Evolutionary conservation across 2,113 vertebrate genomes (phyloP).

Genomic region (Myanophis thanlyinensis): DNA sequence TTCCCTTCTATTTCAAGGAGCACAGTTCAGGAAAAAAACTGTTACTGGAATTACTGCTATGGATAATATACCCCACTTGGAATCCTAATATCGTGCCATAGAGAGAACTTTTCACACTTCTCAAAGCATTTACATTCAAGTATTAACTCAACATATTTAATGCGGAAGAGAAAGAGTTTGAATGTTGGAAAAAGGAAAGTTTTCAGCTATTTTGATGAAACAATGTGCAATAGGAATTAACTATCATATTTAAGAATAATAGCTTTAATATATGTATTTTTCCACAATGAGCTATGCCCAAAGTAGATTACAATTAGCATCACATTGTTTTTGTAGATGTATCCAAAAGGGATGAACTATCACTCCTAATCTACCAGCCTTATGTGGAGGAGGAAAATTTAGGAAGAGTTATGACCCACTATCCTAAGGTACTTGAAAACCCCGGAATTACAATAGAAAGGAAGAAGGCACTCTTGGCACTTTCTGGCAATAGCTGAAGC

Average conservation of each 20-base stretch:
- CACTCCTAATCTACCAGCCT: not conserved
- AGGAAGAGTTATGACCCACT: not conserved
- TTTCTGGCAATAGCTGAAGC: not conserved
- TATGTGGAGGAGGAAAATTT: not conserved
- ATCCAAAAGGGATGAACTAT: not conserved
- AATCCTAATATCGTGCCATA: not conserved
- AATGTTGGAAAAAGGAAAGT: not conserved
- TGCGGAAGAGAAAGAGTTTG: not conserved
- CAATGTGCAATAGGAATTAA: not conserved
- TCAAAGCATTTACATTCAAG: not conserved
- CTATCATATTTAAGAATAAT: not conserved
- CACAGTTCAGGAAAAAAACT: not conserved
- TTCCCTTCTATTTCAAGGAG: not conserved
- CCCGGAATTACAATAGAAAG: not conserved
- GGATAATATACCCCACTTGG: not conserved
- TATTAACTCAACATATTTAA: not conserved
- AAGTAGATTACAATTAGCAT: not conserved
- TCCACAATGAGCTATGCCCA: not conserved
- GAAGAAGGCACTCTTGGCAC: not conserved
- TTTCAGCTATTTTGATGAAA: not conserved
- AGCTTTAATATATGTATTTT: not conserved
- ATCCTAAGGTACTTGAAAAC: not conserved
- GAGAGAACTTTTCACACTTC: not conserved
- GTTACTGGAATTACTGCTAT: not conserved
- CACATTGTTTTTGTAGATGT: not conserved